phyloP scores from a whole-genome alignment of 30 jellyfish, hydroid and myxozoan species.

The Cassiopea andromeda region DNA sequence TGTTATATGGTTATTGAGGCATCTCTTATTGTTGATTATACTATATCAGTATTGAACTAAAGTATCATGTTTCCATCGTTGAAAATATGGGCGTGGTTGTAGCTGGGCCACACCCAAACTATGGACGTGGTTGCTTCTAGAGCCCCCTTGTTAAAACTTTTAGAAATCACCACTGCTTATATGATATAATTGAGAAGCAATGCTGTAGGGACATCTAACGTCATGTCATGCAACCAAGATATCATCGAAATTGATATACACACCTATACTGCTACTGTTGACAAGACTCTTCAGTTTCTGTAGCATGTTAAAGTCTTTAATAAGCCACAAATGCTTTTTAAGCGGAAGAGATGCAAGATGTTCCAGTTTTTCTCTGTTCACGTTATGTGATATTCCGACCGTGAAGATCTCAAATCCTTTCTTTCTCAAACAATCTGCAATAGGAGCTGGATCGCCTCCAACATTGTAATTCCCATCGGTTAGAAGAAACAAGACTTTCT shows the following conservation, averaged over 20 bases:
- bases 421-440: constrained; percentile 42
- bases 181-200: too few species aligned
- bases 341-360: constrained; percentile 72
- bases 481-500: constrained; percentile 68
- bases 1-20: too few species aligned
- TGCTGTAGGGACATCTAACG: too few species aligned
- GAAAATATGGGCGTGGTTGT: too few species aligned
- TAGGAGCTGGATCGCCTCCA: constrained; percentile 74
- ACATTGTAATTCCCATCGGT: constrained; percentile 75
- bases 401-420: constrained; percentile 59
- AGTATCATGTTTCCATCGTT: too few species aligned
- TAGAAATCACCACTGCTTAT: too few species aligned
- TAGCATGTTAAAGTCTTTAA: constrained; percentile 56
- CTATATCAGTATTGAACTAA: too few species aligned
- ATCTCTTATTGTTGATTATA: too few species aligned
- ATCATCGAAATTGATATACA: background rate
- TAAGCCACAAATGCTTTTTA: constrained; percentile 35
- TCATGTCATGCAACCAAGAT: background rate
- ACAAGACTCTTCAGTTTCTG: constrained; percentile 54
- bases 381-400: constrained; percentile 59
- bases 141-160: too few species aligned
- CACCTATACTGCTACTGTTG: constrained; percentile 52
- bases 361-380: constrained; percentile 55
- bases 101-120: too few species aligned
- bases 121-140: too few species aligned